Base-by-base conservation (phyloP, 2,797 vertebrate genomes). In the Periophthalmus magnuspinnatus region DNA sequence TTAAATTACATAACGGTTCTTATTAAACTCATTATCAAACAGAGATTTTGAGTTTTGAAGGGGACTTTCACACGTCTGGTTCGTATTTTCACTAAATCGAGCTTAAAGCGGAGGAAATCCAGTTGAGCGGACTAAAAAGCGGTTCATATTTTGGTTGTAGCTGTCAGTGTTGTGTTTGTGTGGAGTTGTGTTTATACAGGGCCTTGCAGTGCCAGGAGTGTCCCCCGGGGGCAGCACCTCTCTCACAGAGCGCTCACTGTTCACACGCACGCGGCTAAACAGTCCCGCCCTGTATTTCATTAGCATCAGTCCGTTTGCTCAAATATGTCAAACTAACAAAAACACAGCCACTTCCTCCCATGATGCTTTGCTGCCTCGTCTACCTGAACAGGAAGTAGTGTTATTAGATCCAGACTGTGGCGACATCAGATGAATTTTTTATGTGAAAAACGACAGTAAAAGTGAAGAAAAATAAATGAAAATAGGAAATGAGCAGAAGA, bases 211-310 rank as follows among this genome's bases (percentile, higher is more conserved):
- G 83, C 81, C 84, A 80, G 81, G 74, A 71, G 69, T 62, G 72
- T 77, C 73, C 76, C 68, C 70, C 24, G 47, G 24, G 72, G 73
- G 73, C 73, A 73, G 58, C 70, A 66, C 72, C 68, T 33, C 62
- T 28, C 63, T 24, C 65, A 76, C 76, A 91, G 77, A 77, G 79
- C 66, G 41, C 67, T 58, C 79, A 81, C 81, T 92, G 88, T 91
- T 90, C 82, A 79, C 70, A 45, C 34, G 72, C 74, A 52, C 74
- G 57, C 63, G 74, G 69, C 83, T 86, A 91, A 91, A 92, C 90
- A 90, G 85, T 81, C 81, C 88, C 86, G 70, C 89, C 90, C 89
- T 84, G 85, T 72, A 68, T 91, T 91, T 91, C 81, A 89, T 87
- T 87, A 86, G 83, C 78, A 81, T 74, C 36, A 65, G 88, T 86